Conservation (phyloP, 2,797 vertebrate genomes). For the Gambusia yucatana region DNA sequence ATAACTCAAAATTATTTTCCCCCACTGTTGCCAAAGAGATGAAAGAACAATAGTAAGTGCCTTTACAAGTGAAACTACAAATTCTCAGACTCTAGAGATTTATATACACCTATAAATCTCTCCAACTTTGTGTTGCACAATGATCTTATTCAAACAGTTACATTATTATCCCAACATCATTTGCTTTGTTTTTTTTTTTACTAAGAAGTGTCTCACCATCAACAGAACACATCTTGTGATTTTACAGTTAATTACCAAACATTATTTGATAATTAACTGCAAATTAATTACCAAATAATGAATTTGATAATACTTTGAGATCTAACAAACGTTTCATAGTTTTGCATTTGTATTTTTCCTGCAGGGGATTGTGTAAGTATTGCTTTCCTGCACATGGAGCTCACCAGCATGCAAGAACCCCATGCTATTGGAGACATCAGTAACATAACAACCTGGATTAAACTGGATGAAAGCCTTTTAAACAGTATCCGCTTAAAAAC, state of each 20-base stretch:
- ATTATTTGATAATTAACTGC: background rate
- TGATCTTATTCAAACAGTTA: background rate
- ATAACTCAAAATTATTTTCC: background rate
- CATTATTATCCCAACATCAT: background rate
- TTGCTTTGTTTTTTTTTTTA: background rate
- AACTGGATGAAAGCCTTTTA: slow-evolving; percentile 36
- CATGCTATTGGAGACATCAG: slow-evolving; percentile 31
- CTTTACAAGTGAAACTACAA: background rate
- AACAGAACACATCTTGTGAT: background rate
- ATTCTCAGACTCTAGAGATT: background rate
- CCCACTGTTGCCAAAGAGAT: background rate
- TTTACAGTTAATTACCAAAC: slow-evolving; percentile 8
- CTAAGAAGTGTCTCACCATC: background rate
- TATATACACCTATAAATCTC: background rate
- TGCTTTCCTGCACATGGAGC: slow-evolving; percentile 21
- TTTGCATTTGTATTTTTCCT: slow-evolving; percentile 5
- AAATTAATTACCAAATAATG: no score
- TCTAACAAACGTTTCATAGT: slow-evolving; percentile 19
- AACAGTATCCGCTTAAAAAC: slow-evolving; percentile 10
- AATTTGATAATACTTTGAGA: background rate
- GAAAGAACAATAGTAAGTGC: background rate
- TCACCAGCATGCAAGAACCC: slow-evolving; percentile 20
- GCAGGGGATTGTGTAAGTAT: background rate
- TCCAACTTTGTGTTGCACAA: background rate
- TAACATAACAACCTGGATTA: slow-evolving; percentile 42